Base-by-base conservation (phyloP, 2,113 vertebrate genomes). In the Puntigrus tetrazona region DNA sequence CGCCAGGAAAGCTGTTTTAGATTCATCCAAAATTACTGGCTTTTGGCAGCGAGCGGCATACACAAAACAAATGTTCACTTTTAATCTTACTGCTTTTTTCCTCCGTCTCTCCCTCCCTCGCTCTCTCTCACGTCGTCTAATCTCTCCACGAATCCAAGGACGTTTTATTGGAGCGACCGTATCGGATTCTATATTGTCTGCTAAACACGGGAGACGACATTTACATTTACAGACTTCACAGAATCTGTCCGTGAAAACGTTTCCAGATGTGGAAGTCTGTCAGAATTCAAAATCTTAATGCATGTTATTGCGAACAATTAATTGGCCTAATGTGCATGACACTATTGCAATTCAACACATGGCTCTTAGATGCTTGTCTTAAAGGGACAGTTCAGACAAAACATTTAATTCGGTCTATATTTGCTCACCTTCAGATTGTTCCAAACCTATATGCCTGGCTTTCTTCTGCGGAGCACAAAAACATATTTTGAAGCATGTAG, bases 1-100 rank as follows among this genome's bases (percentile, higher is more conserved):
- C 84, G 91, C 92, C 93, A 95, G 91, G 90, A 92, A 93, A 92
- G 88, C 92, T 93, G 93, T 77, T 95, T 92, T 41, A 92, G 87
- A 93, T 93, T 93, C 91, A 91, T 67, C 89, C 89, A 88, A 92
- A 92, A 92, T 92, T 91, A 89, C 93, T 78, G 89, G 80, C 81
- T 89, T 82, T 91, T 92, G 91, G 90, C 92, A 91, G 89, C 77
- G 81, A 36, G 59, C 52, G 50, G 80, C 88, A 86, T 57, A 88
- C 90, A 93, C 90, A 92, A 87, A 92, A 92, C 91, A 91, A 91
- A 91, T 88, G 90, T 90, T 89, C 83, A 74, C 91, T 91, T 92
- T 91, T 91, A 93, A 92, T 92, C 89, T 89, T 85, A 86, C 25
- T 81, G 87, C 84, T 72, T 85, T 88, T 45, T 83, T 85, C 61